Percentiles rank a stretch among this genome's conserved stretches.
Evolutionary conservation across 2,797 vertebrate species (phyloP).

Genomic region (Catharus ustulatus): DNA sequence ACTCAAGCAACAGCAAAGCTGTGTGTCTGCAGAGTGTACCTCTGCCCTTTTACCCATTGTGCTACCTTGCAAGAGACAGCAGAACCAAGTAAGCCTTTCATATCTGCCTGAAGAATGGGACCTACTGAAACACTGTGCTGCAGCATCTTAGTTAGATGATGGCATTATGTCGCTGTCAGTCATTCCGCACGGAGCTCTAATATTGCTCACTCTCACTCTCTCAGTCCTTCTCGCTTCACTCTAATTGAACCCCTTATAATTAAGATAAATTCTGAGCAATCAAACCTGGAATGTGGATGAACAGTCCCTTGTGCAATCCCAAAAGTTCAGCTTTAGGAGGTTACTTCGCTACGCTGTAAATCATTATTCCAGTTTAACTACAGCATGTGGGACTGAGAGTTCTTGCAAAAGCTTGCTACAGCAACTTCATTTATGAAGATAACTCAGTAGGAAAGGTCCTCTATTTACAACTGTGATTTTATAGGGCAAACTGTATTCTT

Average conservation of each 20-base stretch:
- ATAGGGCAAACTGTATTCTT: neutral
- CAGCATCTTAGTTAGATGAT: neutral
- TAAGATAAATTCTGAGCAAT: conserved; percentile 67
- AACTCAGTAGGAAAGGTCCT: conserved; percentile 22
- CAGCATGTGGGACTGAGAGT: neutral
- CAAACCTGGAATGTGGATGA: conserved; percentile 66
- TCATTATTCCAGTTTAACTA: conserved; percentile 56
- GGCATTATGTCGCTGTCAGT: conserved; percentile 52
- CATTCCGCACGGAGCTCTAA: neutral
- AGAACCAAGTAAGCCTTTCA: conserved; percentile 29
- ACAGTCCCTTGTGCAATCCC: conserved; percentile 63
- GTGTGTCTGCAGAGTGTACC: neutral
- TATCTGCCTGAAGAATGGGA: conserved; percentile 19
- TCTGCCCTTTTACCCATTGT: conserved; percentile 17
- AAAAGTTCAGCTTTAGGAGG: conserved; percentile 66
- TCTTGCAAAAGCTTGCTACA: conserved; percentile 38
- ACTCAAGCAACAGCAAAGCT: conserved; percentile 13
- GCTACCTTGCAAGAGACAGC: conserved; percentile 30
- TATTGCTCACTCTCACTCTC: conserved; percentile 1
- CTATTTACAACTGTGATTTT: conserved; percentile 39
- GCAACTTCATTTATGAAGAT: conserved; percentile 55
- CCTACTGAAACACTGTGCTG: neutral
- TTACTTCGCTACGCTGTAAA: conserved; percentile 61
- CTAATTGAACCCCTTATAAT: conserved; percentile 40
- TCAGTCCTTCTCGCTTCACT: conserved; percentile 18